Evolutionary conservation across 2,888 invertebrate species (phyloP).

Genomic region (Platerodrilus igneus): DNA sequence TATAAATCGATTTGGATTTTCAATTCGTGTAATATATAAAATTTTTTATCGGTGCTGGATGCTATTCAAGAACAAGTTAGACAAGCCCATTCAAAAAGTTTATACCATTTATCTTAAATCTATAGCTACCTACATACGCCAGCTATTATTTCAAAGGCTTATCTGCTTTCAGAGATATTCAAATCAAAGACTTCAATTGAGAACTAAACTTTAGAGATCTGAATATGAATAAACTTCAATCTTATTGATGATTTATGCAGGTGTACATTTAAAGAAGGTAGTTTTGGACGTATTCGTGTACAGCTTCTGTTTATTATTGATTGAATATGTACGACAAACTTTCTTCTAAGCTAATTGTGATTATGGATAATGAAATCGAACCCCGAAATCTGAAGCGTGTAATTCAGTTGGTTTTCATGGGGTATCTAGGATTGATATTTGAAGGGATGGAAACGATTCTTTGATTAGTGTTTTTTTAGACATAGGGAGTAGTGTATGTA

Average conservation of each 20-base stretch:
- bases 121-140: conserved; percentile 26
- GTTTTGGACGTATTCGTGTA: conserved; percentile 11
- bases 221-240: conserved; percentile 28
- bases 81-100: conserved; percentile 26
- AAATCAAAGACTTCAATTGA: conserved; percentile 27
- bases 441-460: too few relatives aligned
- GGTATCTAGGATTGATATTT: too few relatives aligned
- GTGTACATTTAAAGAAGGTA: conserved; percentile 21
- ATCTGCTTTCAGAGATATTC: conserved; percentile 27
- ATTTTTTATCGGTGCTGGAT: conserved; percentile 2
- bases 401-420: too few relatives aligned
- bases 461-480: too few relatives aligned
- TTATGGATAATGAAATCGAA: conserved; percentile 19
- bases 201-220: conserved; percentile 25
- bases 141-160: conserved; percentile 26
- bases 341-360: conserved; percentile 10
- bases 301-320: conserved; percentile 1
- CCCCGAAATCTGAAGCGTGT: too few relatives aligned
- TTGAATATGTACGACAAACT: conserved; percentile 10
- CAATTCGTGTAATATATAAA: too few relatives aligned
- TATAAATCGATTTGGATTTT: too few relatives aligned
- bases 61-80: conserved; percentile 18
- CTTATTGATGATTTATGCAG: conserved; percentile 27
- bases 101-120: conserved; percentile 29
- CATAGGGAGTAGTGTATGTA: too few relatives aligned